Evolutionary conservation across 2,797 vertebrate genomes (phyloP), one percentile per base, ranked within the genome.

Genomic region (Tenualosa thibaudeaui): DNA sequence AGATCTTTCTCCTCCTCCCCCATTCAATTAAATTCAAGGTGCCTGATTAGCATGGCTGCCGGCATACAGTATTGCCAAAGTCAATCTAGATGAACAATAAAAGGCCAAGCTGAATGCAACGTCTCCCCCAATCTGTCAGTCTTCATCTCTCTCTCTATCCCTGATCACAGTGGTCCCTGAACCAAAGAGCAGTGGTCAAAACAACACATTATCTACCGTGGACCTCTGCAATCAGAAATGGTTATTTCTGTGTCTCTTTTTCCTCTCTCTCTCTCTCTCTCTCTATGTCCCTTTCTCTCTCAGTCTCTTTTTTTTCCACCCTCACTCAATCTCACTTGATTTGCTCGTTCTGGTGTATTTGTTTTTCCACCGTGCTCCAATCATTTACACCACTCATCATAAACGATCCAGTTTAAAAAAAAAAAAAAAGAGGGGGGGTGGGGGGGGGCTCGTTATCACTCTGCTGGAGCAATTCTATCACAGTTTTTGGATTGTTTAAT

Each of bases 401-500:
- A 19, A 75, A 75, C 17, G 37, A 75, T 43, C 6, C 68, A 19
- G 68, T 37, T 40, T 19, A 31, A 31, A 31, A 31, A 31, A 31
- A 31, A 31, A 31, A 31, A 37, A 58, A 8, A 49, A 62, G 81
- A 26, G 53, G 81, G 17, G 68, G 31, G 49, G 13, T 22, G 51
- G 81, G 8, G 26, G 19, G 50, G 31, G 78, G 37, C 53, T 53
- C 56, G 37, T 82, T 58, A 82, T 82, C 81, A 58, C 65, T 71
- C 65, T 13, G 26, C 65, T 75, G 37, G 68, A 31, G 68, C 68
- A 43, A 75, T 75, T 75, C 68, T 43, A 75, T 40, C 31, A 75
- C 13, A 40, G 31, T 75, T 75, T 40, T 75, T 13, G 12, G 43
- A 83, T 10, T 85, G 68, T 83, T 75, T 75, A 86, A 46, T 84